These are phyloP conservation scores for Autographa pulchrina DNA, from an alignment of 2,888 invertebrate species.

Conservation along the genomic window DNA sequence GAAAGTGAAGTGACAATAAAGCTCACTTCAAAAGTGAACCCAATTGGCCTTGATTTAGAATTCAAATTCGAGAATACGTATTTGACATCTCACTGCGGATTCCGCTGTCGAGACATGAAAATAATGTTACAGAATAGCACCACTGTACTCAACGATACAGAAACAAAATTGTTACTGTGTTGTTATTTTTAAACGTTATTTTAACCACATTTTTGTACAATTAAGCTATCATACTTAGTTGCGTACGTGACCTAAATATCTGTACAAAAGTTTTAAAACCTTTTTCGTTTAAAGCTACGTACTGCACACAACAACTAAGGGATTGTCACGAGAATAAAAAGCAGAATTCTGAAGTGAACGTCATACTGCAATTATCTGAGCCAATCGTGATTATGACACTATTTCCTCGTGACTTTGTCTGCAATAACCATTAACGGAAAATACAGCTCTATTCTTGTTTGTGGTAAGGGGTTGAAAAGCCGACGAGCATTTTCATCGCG, in stretches of 20 bases:
- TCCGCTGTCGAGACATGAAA: too few relatives aligned
- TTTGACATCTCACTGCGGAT: too few relatives aligned
- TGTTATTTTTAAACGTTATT: neutral
- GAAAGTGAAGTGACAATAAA: too few relatives aligned
- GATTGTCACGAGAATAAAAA: neutral
- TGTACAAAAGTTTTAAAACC: neutral
- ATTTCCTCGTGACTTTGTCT: neutral
- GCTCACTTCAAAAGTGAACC: too few relatives aligned
- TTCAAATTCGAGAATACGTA: too few relatives aligned
- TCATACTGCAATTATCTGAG: neutral
- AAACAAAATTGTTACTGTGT: neutral
- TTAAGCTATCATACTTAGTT: neutral
- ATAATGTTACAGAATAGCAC: too few relatives aligned
- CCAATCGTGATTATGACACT: neutral
- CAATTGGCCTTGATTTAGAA: too few relatives aligned
- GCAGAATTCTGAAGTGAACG: neutral
- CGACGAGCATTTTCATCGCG: neutral
- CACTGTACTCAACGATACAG: neutral
- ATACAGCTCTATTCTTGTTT: neutral
- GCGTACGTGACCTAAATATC: neutral
- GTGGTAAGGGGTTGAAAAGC: neutral
- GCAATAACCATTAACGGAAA: neutral
- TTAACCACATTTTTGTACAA: neutral
- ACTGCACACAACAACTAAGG: neutral
- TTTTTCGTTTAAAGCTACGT: neutral